These are phyloP conservation scores for Thomomys bottae DNA, from an alignment of 2,113 vertebrate species.

Conservation along the genomic window DNA sequence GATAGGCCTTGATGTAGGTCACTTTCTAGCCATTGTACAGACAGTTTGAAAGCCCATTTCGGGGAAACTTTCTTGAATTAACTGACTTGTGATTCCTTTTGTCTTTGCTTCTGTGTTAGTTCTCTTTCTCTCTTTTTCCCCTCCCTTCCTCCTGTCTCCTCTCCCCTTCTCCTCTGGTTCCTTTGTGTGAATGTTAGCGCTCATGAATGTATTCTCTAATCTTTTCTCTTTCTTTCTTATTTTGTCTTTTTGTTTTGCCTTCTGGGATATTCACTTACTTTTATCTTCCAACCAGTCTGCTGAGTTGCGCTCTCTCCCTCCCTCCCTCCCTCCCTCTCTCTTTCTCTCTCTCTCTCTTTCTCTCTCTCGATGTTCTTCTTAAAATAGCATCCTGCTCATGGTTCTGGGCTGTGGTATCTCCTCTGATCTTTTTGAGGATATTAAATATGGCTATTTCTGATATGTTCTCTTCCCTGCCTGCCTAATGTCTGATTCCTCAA, in stretches of 20 bases:
- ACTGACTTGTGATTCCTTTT: neutral
- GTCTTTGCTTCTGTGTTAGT: neutral
- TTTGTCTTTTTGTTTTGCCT: constrained; percentile 26
- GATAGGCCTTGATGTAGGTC: neutral
- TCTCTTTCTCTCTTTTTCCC: neutral
- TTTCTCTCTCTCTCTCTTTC: neutral
- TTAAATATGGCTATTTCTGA: constrained; percentile 17
- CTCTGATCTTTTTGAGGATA: constrained; percentile 16
- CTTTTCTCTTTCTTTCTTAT: neutral
- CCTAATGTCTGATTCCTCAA: neutral
- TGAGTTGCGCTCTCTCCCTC: neutral
- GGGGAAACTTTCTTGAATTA: constrained; percentile 11
- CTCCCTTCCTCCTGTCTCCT: no score
- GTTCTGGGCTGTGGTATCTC: neutral
- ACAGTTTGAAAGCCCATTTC: neutral
- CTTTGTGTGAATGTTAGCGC: neutral
- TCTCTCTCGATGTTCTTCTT: constrained; percentile 43
- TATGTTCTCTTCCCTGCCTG: neutral
- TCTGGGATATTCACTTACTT: neutral
- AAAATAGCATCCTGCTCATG: constrained; percentile 54
- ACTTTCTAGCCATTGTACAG: neutral
- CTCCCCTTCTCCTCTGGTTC: neutral
- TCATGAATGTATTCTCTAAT: neutral
- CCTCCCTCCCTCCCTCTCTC: neutral
- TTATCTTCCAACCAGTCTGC: constrained; percentile 37